Base-by-base conservation (phyloP, 2,888 invertebrate genomes). In the Tiliacea citrago region DNA sequence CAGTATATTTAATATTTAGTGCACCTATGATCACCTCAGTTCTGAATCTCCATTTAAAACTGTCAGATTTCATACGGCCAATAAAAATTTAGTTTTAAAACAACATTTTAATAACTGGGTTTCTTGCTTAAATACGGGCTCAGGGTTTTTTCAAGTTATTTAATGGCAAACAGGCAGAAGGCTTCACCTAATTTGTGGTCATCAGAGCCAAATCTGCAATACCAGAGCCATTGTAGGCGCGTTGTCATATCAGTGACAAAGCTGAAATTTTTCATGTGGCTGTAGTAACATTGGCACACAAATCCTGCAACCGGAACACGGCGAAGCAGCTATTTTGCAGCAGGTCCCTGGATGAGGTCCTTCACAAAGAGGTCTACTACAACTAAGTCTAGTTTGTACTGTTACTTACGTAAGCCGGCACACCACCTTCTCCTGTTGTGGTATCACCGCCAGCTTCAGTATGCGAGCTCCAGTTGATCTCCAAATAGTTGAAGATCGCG, bases 391-490 rank as follows among this genome's bases (percentile, higher is more conserved):
- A 42, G 6, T 42, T 53, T 39, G 6, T 8, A 61, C 10, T 47
- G 24, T 7, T 63, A 97, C 98, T 97, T 96, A 99, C 98, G 91
- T 97, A 99, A 88, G 99, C 99, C 0, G 99, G 98, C 4, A 97
- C 97, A 90, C 99, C 99, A 68, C 98, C 98, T 92, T 98, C 98
- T 68, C 99, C 99, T 24, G 97, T 97, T 1, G 98, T 98, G 29
- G 98, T 98, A 92, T 99, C 99, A 84, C 98, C 99, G 75, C 98
- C 98, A 76, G 99, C 99, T 93, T 99, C 98, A 0, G 99, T 99
- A 89, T 99, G 98, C 18, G 98, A 97, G 18, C 98, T 98, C 99
- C 99, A 99, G 89, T 98, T 98, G 78, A 99, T 97, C 84, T 98
- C 97, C 70, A 98, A 97, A 92, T 99, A 99, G 96, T 99, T 99